Conservation (phyloP, 2,113 vertebrate species). For the Otis tarda region DNA sequence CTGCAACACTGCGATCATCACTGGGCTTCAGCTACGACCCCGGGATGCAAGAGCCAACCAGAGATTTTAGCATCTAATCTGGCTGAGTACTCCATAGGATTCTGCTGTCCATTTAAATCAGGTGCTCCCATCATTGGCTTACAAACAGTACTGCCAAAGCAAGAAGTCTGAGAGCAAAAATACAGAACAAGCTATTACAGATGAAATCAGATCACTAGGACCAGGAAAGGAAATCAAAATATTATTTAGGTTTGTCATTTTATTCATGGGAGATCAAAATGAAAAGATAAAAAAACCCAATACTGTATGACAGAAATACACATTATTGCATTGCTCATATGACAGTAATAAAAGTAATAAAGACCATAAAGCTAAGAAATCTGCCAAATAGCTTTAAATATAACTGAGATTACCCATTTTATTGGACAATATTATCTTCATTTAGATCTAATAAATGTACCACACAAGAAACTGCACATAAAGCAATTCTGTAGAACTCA, state of each 20-base stretch:
- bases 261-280: conserved; percentile 19
- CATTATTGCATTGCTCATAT: conserved; percentile 1
- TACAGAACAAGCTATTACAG: neutral
- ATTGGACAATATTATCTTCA: neutral
- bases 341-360: conserved; percentile 34
- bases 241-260: conserved; percentile 29
- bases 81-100: neutral
- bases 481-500: neutral
- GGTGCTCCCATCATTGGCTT: neutral
- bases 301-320: neutral
- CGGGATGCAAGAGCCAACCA: neutral
- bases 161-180: neutral
- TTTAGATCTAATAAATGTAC: conserved; percentile 25
- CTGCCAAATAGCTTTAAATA: conserved; percentile 9
- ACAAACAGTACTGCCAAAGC: neutral
- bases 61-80: neutral
- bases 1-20: neutral
- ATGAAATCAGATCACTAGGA: neutral
- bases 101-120: neutral
- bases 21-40: neutral
- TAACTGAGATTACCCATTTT: neutral
- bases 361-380: conserved; percentile 17
- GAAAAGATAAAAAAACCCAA: neutral
- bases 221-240: conserved; percentile 37
- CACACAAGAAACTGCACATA: neutral